These are phyloP conservation scores for Sturnira hondurensis DNA, from an alignment of 2,113 vertebrate species.

Conservation along the genomic window DNA sequence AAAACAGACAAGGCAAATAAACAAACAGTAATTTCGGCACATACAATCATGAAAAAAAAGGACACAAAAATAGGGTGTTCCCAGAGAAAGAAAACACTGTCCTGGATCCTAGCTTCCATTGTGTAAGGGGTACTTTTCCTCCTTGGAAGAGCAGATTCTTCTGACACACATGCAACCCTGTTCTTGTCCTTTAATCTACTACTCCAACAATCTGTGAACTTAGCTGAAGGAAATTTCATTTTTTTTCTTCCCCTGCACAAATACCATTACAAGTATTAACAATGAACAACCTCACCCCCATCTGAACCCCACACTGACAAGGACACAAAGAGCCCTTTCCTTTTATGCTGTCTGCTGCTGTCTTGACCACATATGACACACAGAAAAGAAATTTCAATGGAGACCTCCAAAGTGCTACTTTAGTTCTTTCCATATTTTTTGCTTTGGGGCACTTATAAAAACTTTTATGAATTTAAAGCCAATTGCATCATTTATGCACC, in stretches of 20 bases:
- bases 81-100: background rate
- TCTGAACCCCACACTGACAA: background rate
- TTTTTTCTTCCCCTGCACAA: background rate
- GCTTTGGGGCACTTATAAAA: slow-evolving; percentile 44
- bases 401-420: slow-evolving; percentile 57
- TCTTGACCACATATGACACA: slow-evolving; percentile 50
- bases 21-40: background rate
- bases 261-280: background rate
- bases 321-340: slow-evolving; percentile 18
- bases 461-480: background rate
- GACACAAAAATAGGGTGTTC: background rate
- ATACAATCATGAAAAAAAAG: background rate
- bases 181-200: background rate
- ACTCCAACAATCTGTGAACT: slow-evolving; percentile 40
- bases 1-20: background rate
- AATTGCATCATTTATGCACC: background rate
- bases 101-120: background rate
- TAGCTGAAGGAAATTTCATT: slow-evolving; percentile 3
- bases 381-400: slow-evolving; percentile 30
- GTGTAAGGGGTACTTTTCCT: background rate
- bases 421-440: slow-evolving; percentile 61
- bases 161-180: background rate
- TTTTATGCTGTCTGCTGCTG: background rate
- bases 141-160: slow-evolving; percentile 1
- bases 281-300: background rate